Evolutionary conservation across 1,140 invertebrate species (phyloP).

Genomic region (Acromyrmex charruanus): DNA sequence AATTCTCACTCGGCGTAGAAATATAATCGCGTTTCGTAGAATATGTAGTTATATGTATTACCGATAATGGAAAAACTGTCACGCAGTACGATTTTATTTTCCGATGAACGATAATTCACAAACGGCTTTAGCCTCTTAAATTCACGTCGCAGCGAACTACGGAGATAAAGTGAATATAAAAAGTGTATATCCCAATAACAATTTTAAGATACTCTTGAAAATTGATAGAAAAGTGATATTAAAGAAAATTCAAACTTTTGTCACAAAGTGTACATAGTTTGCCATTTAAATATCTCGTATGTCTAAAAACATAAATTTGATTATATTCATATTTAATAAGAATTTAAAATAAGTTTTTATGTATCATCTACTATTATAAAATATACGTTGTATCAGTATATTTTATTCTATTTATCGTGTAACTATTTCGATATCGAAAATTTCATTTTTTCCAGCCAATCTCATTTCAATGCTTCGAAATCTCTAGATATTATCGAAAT

Average conservation of each 20-base stretch:
- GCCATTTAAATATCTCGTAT: too few species aligned
- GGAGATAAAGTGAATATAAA: background rate
- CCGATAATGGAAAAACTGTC: slow-evolving; percentile 33
- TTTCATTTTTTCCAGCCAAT: background rate
- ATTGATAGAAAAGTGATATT: background rate
- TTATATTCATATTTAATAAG: background rate
- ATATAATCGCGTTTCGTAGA: background rate
- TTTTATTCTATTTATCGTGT: background rate
- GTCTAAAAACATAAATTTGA: background rate
- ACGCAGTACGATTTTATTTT: slow-evolving; percentile 7
- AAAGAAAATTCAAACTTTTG: background rate
- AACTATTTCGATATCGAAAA: background rate
- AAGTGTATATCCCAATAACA: background rate
- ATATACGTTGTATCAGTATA: background rate
- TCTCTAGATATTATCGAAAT: slow-evolving; percentile 9
- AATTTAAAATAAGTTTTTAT: background rate
- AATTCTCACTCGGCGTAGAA: background rate
- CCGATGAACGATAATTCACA: slow-evolving; percentile 5
- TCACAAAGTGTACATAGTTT: background rate
- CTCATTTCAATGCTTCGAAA: slow-evolving; percentile 40
- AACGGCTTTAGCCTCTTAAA: background rate
- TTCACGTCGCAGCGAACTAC: background rate
- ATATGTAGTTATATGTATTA: background rate
- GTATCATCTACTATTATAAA: background rate
- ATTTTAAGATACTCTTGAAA: background rate